phyloP scores from a whole-genome alignment of 2,113 vertebrate species.

The Nannospalax galili region DNA sequence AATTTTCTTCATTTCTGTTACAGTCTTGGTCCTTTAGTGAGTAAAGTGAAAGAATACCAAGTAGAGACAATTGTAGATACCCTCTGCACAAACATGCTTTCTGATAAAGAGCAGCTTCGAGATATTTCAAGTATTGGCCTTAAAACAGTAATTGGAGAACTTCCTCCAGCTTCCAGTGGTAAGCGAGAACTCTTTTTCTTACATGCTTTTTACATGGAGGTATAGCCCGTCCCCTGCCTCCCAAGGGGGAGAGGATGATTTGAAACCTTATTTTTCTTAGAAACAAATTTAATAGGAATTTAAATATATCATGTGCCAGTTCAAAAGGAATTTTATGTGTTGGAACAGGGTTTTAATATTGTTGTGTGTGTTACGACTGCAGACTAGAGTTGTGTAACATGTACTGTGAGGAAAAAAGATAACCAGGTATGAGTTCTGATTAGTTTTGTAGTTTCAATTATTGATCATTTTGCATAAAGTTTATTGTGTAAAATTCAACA shows the following conservation, averaged over 20 bases:
- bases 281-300: background rate
- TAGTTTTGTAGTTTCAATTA: slow-evolving; percentile 20
- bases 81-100: slow-evolving; percentile 99
- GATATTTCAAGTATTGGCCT: slow-evolving; percentile 99
- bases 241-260: background rate
- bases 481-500: slow-evolving; percentile 37
- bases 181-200: slow-evolving; percentile 77
- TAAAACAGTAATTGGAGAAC: slow-evolving; percentile 98
- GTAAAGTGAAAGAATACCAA: slow-evolving; percentile 99
- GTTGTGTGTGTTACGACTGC: background rate
- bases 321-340: slow-evolving; percentile 25
- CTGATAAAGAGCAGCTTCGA: slow-evolving; percentile 98
- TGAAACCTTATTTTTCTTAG: slow-evolving; percentile 32
- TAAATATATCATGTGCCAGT: background rate
- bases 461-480: slow-evolving; percentile 37
- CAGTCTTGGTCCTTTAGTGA: slow-evolving; percentile 98
- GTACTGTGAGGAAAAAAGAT: background rate
- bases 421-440: slow-evolving; percentile 9
- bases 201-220: background rate
- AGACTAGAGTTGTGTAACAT: background rate
- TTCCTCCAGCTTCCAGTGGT: slow-evolving; percentile 99
- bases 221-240: background rate
- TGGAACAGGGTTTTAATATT: slow-evolving; percentile 16
- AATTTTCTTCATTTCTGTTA: slow-evolving; percentile 66
- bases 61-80: slow-evolving; percentile 99